Conservation (phyloP, 2,797 vertebrate genomes). For the Sebastes diploproa region DNA sequence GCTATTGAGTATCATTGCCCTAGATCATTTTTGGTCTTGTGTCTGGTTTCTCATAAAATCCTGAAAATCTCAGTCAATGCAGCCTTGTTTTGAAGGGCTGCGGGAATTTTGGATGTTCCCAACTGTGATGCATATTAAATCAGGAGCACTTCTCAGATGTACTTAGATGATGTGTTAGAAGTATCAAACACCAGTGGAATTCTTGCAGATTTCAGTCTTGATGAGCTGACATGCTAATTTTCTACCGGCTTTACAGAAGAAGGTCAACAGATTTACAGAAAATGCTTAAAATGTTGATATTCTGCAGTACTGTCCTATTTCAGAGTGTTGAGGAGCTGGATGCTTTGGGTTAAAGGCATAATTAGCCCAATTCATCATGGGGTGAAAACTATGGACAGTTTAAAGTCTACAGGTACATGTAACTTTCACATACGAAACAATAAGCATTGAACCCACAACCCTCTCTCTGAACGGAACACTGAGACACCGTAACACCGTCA, state of each 20-base stretch:
- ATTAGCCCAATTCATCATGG: too few relatives aligned
- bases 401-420: too few relatives aligned
- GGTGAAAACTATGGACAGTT: too few relatives aligned
- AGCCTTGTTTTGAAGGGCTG: background rate
- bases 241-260: background rate
- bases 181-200: background rate
- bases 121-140: background rate
- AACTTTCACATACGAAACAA: too few relatives aligned
- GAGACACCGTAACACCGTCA: too few relatives aligned
- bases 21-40: background rate
- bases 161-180: background rate
- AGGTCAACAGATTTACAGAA: background rate
- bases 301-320: background rate
- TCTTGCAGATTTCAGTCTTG: background rate
- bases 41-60: too few relatives aligned
- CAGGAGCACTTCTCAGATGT: background rate
- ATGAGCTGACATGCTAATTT: too few relatives aligned
- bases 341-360: background rate
- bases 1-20: background rate
- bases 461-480: too few relatives aligned
- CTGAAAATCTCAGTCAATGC: background rate
- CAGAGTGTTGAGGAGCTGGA: background rate
- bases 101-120: background rate
- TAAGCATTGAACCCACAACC: too few relatives aligned
- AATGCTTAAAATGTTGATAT: background rate